A percentile compares a stretch with the other conserved stretches of the same genome.
Conservation (phyloP, 2,113 vertebrate species). For the Bubalus kerabau region DNA sequence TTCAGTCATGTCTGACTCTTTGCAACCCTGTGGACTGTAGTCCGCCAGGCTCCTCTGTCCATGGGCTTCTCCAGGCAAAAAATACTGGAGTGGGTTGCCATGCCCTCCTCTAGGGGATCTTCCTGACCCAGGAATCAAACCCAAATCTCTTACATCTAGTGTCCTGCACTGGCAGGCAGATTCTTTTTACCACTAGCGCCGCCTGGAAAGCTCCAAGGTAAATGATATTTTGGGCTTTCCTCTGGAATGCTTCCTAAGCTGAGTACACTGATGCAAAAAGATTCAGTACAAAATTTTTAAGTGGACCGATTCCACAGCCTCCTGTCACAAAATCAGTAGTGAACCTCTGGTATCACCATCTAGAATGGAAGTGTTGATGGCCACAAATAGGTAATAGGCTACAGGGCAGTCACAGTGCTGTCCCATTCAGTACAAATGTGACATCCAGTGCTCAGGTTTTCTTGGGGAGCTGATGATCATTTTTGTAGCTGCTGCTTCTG, state of each 20-base stretch:
- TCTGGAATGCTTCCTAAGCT: neutral
- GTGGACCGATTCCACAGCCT: neutral
- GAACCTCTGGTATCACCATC: neutral
- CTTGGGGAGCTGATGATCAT: neutral
- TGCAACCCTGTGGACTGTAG: neutral
- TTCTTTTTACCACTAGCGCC: neutral
- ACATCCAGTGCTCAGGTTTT: neutral
- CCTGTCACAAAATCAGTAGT: neutral
- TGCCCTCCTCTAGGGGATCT: neutral
- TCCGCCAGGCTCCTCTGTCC: neutral
- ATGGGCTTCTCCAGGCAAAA: neutral
- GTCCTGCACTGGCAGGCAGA: neutral
- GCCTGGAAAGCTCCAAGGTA: neutral
- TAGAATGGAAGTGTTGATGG: fast-evolving
- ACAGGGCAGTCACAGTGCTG: fast-evolving
- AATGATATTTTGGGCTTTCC: neutral
- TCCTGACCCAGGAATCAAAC: neutral
- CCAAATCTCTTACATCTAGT: neutral
- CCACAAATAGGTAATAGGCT: fast-evolving
- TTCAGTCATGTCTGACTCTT: neutral
- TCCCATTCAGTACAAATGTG: neutral
- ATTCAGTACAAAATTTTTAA: neutral
- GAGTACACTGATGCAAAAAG: fast-evolving
- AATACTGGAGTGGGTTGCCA: neutral
- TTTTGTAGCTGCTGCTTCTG: neutral